Evolutionary conservation across 2,888 invertebrate genomes (phyloP).

Genomic region (Pteria penguin): DNA sequence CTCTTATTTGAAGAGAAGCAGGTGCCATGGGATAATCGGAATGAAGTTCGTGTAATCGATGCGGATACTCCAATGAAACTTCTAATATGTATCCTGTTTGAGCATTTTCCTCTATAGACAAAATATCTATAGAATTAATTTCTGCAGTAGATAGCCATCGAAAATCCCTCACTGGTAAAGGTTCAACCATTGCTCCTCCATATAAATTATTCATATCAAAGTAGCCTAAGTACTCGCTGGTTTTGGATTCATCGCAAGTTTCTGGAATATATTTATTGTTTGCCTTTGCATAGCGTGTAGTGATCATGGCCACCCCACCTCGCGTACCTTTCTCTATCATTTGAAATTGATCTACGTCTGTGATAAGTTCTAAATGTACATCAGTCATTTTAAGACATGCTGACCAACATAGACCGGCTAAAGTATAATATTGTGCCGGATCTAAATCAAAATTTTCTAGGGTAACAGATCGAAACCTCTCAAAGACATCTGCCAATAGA

Average conservation of each 20-base stretch:
- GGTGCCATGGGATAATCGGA: neutral
- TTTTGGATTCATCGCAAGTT: neutral
- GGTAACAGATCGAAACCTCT: conserved; percentile 41
- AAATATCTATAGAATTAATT: neutral
- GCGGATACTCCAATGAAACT: neutral
- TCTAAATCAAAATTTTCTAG: conserved; percentile 1
- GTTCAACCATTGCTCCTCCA: neutral
- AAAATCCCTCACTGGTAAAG: neutral
- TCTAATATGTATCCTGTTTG: neutral
- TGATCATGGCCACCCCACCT: conserved; percentile 31
- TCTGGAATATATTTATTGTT: neutral
- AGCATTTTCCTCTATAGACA: neutral
- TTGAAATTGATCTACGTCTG: conserved; percentile 29
- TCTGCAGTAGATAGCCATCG: neutral
- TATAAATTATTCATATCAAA: neutral
- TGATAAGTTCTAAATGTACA: conserved; percentile 2
- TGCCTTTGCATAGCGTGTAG: conserved; percentile 22
- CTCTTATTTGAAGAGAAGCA: neutral
- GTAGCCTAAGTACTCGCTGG: neutral
- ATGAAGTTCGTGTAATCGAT: neutral
- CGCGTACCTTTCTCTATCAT: conserved; percentile 58
- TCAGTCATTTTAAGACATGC: conserved; percentile 55
- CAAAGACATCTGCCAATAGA: conserved; percentile 72
- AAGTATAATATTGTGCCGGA: conserved; percentile 25
- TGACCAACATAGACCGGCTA: conserved; percentile 21